These are phyloP conservation scores for Rotaria socialis DNA, from an alignment of 2,888 invertebrate genomes.

Conservation along the genomic window DNA sequence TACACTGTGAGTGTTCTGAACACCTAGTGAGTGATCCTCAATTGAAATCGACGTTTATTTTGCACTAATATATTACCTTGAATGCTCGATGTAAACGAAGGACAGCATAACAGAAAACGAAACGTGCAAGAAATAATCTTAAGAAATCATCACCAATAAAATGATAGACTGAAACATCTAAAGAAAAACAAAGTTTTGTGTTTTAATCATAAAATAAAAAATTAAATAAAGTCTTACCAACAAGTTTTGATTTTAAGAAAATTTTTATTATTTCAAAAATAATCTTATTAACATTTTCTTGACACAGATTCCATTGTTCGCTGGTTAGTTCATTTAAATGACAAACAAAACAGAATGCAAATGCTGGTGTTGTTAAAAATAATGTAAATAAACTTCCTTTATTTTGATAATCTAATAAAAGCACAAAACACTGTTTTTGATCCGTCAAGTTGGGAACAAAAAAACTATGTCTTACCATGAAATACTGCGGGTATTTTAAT, in stretches of 20 bases:
- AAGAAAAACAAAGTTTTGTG: neutral
- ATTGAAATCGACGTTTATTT: no score
- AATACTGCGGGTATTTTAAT: conserved; percentile 37
- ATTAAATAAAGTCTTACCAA: neutral
- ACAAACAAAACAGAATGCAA: conserved; percentile 70
- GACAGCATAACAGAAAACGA: conserved; percentile 43
- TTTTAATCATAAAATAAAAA: no score
- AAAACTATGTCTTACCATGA: conserved; percentile 27
- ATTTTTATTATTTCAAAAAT: conserved; percentile 42
- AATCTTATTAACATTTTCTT: conserved; percentile 44
- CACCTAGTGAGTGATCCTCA: no score
- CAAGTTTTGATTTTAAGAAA: conserved; percentile 41
- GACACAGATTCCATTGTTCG: conserved; percentile 38
- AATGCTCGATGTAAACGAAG: conserved; percentile 43
- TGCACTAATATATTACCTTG: conserved; percentile 26
- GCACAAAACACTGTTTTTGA: no score
- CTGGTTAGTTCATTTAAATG: conserved; percentile 38
- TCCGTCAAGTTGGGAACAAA: no score
- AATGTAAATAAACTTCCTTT: conserved; percentile 82
- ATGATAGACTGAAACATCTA: conserved; percentile 38
- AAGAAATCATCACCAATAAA: conserved; percentile 44
- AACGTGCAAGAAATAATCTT: conserved; percentile 40
- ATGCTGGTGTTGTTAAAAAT: conserved; percentile 87
- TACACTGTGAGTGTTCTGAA: no score
- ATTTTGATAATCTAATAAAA: conserved; percentile 31